A percentile compares a stretch with the other conserved stretches of the same genome.
These are phyloP conservation scores for Bradypodion pumilum DNA, from an alignment of 2,797 vertebrate species.

Conservation along the genomic window DNA sequence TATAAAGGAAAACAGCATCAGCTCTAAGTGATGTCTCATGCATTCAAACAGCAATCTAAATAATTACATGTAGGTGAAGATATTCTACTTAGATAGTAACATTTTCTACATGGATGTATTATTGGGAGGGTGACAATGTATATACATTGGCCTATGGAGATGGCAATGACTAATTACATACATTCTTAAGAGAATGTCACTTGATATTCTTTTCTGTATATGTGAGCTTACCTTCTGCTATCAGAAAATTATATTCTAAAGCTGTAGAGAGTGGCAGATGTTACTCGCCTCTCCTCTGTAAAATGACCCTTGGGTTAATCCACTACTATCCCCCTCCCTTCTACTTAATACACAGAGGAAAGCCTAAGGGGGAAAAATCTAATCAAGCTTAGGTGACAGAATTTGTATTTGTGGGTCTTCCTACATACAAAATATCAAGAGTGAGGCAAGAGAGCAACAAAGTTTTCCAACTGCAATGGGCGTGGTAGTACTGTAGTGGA, in stretches of 20 bases:
- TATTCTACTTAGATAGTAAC: not conserved
- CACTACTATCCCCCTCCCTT: not conserved
- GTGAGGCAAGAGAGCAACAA: not conserved
- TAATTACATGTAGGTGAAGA: not conserved
- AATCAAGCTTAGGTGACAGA: not conserved
- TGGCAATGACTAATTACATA: not conserved
- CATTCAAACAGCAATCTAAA: accelerated
- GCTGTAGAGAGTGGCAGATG: not conserved
- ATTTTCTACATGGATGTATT: not conserved
- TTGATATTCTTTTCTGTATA: not conserved
- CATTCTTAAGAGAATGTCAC: not conserved
- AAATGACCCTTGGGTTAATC: not conserved
- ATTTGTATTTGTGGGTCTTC: not conserved
- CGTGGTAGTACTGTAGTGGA: not conserved
- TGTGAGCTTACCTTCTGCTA: not conserved
- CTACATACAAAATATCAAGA: not conserved
- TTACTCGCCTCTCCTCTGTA: not conserved
- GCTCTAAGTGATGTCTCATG: slow-evolving; percentile 11
- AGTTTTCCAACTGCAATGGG: not conserved
- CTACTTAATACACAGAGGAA: not conserved
- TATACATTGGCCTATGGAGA: not conserved
- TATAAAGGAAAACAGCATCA: not conserved
- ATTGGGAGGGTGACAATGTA: not conserved
- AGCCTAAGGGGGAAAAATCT: not conserved
- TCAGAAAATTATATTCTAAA: not conserved